Evolutionary conservation across 2,797 vertebrate species (phyloP), one percentile per base, ranked within the genome.

Genomic region (Pitangus sulphuratus): DNA sequence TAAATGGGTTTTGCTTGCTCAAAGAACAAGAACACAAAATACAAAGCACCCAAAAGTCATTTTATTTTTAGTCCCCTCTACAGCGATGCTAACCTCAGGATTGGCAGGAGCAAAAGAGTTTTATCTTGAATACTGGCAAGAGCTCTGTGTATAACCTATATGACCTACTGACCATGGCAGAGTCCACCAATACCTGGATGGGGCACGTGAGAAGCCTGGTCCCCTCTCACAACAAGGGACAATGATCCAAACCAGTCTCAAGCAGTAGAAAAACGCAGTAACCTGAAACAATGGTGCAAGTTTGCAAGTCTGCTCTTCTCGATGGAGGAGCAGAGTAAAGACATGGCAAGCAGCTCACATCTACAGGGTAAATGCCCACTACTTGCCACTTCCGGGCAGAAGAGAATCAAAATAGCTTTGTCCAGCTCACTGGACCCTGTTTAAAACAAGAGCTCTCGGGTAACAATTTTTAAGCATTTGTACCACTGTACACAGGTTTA

Each of bases 141-240:
- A 80, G 9, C 4, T 71, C 0, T 19, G 9, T 3, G 2, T 6
- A 18, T 6, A 35, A 75, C 25, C 30, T 12, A 2, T 8, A 3
- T 4, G 11, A 87, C 10, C 47, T 21, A 22, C 11, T 2, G 14
- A 30, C 12, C 6, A 1, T 12, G 20, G 28, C 25, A 70, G 58
- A 54, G n/a, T 37, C 53, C 65, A 64, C 17, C 65, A 79, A 42
- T 69, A 66, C 11, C 25, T 30, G 14, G 5, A 42, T 25, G 31
- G 21, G 51, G 44, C 4, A 3, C 28, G 5, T n/a, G 11, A 39
- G 24, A 56, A 84, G 39, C n/a, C 62, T 65, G 14, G 12, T 5
- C 25, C 8, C 40, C 22, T 51, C 58, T 70, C 44, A 26, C 31
- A 60, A 44, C 3, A 4, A 74, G 15, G 26, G 9, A 44, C 35